These are phyloP conservation scores for Apodemia hepburni DNA, from an alignment of 2,888 invertebrate genomes.

Conservation along the genomic window DNA sequence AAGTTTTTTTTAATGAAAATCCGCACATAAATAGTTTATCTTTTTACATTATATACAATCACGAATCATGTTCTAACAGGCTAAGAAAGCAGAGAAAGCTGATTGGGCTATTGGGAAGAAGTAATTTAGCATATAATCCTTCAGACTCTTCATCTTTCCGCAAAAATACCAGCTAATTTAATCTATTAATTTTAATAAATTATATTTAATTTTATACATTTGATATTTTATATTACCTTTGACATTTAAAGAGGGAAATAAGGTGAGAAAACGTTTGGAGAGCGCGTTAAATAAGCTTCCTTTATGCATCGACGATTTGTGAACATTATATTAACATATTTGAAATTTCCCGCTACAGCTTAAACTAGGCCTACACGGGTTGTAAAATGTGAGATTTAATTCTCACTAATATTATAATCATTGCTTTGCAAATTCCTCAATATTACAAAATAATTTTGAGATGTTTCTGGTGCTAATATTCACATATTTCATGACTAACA, in stretches of 20 bases:
- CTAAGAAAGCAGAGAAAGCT: constrained; percentile 88
- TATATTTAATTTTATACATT: constrained; percentile 44
- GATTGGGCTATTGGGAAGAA: constrained; percentile 85
- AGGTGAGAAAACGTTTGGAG: constrained; percentile 65
- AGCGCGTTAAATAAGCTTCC: constrained; percentile 49
- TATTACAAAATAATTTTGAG: constrained; percentile 30
- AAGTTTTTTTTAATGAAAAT: background rate
- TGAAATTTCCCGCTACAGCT: constrained; percentile 31
- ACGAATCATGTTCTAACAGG: constrained; percentile 80
- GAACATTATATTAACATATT: constrained; percentile 28
- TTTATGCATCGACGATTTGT: constrained; percentile 27
- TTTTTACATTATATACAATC: constrained; percentile 11
- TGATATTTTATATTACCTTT: constrained; percentile 42
- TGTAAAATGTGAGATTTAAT: constrained; percentile 27
- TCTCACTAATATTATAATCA: constrained; percentile 33
- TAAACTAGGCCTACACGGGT: constrained; percentile 33
- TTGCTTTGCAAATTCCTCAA: constrained; percentile 48
- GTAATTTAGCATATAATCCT: constrained; percentile 47
- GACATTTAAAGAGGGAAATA: constrained; percentile 36
- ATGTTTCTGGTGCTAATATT: constrained; percentile 38
- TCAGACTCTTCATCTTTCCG: constrained; percentile 39
- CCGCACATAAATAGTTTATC: background rate
- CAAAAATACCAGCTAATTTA: constrained; percentile 43
- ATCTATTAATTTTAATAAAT: constrained; percentile 57
- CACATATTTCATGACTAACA: constrained; percentile 32